Base-by-base conservation (phyloP, 2,113 vertebrate species). In the Felis chaus region DNA sequence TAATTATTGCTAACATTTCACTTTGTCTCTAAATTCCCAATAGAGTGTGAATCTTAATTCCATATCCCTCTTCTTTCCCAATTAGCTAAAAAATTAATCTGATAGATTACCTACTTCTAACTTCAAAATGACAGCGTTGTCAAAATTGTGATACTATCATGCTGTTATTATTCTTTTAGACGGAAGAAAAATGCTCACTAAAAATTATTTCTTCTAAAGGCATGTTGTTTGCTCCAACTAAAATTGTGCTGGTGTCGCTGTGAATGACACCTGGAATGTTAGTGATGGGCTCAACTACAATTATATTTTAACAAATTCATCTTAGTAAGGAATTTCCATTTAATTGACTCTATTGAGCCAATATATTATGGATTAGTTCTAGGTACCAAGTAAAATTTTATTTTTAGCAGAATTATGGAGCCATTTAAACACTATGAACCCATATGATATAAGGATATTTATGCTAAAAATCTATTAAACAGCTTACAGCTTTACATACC, bases 1-100 rank as follows among this genome's bases (percentile, higher is more conserved):
- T 97, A 94, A 97, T 97, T 98, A 91, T 92, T 93, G 13, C 65
- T 88, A 97, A 91, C 69, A 91, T 97, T 96, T 97, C 92, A 93
- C 96, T 95, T 97, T 92, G 61, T 91, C 39, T 96, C 61, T 68
- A 84, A 65, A 39, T 96, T 96, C 71, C 65, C 92, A 92, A 21
- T 41, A 91, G 55, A 95, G 39, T 85, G 45, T 91, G 50, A 91
- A 39, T 63, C 92, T 80, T 88, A 93, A 81, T 94, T 97, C 84
- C 73, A 45, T 78, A 81, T 66, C 68, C 39, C 10, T 94, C 63
- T 89, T 94, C 66, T 96, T 95, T 79, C 92, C 80, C 71, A 97
- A 86, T 97, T 97, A 96, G 45, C 87, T 89, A 15, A 80, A 95
- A 95, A 76, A 65, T 45, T 94, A 94, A 74, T 61, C 76, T 95